Percentiles rank a stretch among this genome's conserved stretches.
Conservation (phyloP, 2,888 invertebrate genomes). For the Trachelus iudaicus region DNA sequence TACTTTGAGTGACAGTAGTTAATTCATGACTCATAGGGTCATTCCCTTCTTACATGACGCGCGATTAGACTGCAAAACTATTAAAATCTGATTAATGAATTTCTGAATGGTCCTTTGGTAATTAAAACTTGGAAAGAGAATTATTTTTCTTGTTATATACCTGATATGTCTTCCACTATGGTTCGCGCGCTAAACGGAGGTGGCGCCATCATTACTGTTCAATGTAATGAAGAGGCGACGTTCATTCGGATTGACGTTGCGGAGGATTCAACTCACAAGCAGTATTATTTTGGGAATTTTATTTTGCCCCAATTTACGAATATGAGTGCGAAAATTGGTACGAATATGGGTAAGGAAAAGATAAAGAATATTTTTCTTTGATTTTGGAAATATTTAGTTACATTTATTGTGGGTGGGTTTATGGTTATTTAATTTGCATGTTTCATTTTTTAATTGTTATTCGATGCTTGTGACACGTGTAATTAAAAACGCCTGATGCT, state of each 20-base stretch:
- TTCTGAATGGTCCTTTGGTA: not conserved
- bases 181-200: constrained; percentile 31
- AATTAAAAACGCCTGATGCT: not conserved
- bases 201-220: constrained; percentile 36
- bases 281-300: constrained; percentile 24
- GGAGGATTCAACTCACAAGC: constrained; percentile 10
- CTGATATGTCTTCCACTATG: constrained; percentile 32
- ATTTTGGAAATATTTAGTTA: not conserved
- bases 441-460: not conserved
- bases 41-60: not conserved
- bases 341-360: constrained; percentile 22
- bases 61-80: not conserved
- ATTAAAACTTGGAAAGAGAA: not conserved
- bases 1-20: not conserved
- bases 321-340: constrained; percentile 29
- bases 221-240: constrained; percentile 27
- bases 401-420: not conserved
- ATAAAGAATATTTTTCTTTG: not conserved
- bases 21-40: not conserved
- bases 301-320: constrained; percentile 12
- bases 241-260: constrained; percentile 24
- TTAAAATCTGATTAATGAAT: not conserved
- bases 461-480: not conserved
- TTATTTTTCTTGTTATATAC: not conserved
- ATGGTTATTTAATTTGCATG: not conserved